These are phyloP conservation scores for Caenorhabditis doughertyi DNA, from an alignment of 2,888 invertebrate species.

Conservation along the genomic window DNA sequence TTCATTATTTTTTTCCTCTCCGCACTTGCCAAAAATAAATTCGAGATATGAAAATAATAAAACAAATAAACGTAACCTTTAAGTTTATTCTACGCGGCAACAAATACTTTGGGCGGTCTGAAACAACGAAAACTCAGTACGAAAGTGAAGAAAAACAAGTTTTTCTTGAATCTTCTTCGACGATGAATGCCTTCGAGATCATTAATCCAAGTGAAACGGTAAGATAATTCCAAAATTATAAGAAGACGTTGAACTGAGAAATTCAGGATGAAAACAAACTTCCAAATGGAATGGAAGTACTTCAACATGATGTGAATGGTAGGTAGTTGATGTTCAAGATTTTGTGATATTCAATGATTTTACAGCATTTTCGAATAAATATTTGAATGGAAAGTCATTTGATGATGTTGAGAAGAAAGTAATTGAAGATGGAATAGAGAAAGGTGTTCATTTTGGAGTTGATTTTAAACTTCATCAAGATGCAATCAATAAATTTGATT, in stretches of 20 bases:
- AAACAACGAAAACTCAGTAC: not conserved
- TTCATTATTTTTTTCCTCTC: slow-evolving; percentile 1
- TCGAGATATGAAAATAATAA: slow-evolving; percentile 6
- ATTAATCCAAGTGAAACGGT: slow-evolving; percentile 45
- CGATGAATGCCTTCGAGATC: slow-evolving; percentile 51
- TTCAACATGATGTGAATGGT: slow-evolving; percentile 58
- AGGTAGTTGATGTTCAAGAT: not conserved
- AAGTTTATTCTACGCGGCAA: not conserved
- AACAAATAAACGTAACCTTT: slow-evolving; percentile 4
- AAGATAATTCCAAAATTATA: slow-evolving; percentile 1
- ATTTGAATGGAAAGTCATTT: slow-evolving; percentile 64
- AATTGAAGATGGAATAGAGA: slow-evolving; percentile 11
- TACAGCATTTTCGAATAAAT: slow-evolving; percentile 63
- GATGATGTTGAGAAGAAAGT: slow-evolving; percentile 50
- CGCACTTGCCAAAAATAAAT: slow-evolving; percentile 23
- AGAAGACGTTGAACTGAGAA: not conserved
- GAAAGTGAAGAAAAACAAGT: not conserved
- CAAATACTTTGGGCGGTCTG: not conserved
- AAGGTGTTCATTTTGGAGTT: slow-evolving; percentile 57
- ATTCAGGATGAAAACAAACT: slow-evolving; percentile 49
- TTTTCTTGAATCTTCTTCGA: slow-evolving; percentile 21
- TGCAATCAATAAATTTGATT: slow-evolving; percentile 58
- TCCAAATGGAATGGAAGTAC: slow-evolving; percentile 52
- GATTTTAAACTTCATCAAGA: slow-evolving; percentile 69
- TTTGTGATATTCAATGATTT: not conserved